Evolutionary conservation across 2,888 invertebrate species (phyloP).

Genomic region (Diogma glabrata): DNA sequence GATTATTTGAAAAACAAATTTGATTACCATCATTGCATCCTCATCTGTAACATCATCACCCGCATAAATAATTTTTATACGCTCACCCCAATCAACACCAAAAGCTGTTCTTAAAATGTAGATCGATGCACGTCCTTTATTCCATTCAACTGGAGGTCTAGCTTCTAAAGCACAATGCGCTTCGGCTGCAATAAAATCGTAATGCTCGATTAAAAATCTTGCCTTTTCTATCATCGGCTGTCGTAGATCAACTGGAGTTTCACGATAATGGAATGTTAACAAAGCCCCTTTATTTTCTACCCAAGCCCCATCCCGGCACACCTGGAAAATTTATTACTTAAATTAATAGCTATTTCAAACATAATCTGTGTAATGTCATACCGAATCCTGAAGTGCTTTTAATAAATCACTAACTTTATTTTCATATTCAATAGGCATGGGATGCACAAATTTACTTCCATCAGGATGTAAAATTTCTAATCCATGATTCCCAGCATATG

Average conservation of each 20-base stretch:
- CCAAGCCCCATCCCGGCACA: slow-evolving; percentile 81
- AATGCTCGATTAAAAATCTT: slow-evolving; percentile 55
- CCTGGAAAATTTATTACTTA: slow-evolving; percentile 34
- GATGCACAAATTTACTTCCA: slow-evolving; percentile 81
- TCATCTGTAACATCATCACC: slow-evolving; percentile 85
- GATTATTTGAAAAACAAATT: not conserved
- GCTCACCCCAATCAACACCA: slow-evolving; percentile 83
- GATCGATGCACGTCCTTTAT: slow-evolving; percentile 79
- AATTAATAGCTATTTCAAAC: not conserved
- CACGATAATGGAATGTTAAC: slow-evolving; percentile 77
- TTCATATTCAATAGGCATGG: slow-evolving; percentile 77
- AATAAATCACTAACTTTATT: slow-evolving; percentile 66
- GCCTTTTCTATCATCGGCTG: slow-evolving; percentile 60
- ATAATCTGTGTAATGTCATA: slow-evolving; percentile 25
- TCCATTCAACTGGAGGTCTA: slow-evolving; percentile 83
- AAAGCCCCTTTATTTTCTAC: slow-evolving; percentile 83
- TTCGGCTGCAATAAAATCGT: slow-evolving; percentile 66
- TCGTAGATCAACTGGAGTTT: slow-evolving; percentile 60
- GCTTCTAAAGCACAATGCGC: slow-evolving; percentile 86
- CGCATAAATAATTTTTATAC: slow-evolving; percentile 79
- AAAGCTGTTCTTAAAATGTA: slow-evolving; percentile 83
- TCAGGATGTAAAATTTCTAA: slow-evolving; percentile 82
- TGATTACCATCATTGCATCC: slow-evolving; percentile 83
- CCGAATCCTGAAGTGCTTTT: slow-evolving; percentile 70
- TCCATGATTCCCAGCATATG: slow-evolving; percentile 84